A percentile compares a stretch with the other conserved stretches of the same genome.
These are phyloP conservation scores for Heterohyrax brucei DNA, from an alignment of 2,797 vertebrate species.

Conservation along the genomic window DNA sequence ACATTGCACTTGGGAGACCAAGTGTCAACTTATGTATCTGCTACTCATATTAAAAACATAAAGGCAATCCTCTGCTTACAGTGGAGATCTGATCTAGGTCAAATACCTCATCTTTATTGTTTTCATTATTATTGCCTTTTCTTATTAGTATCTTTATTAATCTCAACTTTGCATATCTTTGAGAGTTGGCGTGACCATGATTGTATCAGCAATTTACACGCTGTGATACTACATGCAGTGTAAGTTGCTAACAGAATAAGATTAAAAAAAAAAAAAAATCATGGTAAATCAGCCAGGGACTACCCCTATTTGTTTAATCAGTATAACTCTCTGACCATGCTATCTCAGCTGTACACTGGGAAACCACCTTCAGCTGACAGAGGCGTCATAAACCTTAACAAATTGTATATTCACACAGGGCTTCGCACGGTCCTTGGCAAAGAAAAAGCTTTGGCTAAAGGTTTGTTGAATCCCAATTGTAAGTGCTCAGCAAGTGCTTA, in stretches of 20 bases:
- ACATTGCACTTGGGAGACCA: neutral
- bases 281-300: neutral
- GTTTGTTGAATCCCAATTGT: neutral
- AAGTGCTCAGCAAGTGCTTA: neutral
- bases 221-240: neutral
- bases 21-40: neutral
- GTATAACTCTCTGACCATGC: neutral
- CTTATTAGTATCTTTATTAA: neutral
- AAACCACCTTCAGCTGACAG: accelerated
- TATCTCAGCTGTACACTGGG: neutral
- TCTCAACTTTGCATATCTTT: neutral
- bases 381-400: neutral
- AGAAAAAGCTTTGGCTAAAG: neutral
- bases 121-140: neutral
- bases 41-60: neutral
- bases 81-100: too few relatives aligned
- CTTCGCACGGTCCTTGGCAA: neutral
- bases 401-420: neutral
- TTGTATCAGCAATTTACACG: neutral
- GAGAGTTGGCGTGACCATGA: neutral
- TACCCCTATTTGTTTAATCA: neutral
- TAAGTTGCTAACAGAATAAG: neutral
- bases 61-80: accelerated
- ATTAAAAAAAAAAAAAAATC: neutral
- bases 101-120: neutral